A percentile compares a stretch with the other conserved stretches of the same genome.
Conservation (phyloP, 1,140 invertebrate species). For the Matsumurasca onukii region DNA sequence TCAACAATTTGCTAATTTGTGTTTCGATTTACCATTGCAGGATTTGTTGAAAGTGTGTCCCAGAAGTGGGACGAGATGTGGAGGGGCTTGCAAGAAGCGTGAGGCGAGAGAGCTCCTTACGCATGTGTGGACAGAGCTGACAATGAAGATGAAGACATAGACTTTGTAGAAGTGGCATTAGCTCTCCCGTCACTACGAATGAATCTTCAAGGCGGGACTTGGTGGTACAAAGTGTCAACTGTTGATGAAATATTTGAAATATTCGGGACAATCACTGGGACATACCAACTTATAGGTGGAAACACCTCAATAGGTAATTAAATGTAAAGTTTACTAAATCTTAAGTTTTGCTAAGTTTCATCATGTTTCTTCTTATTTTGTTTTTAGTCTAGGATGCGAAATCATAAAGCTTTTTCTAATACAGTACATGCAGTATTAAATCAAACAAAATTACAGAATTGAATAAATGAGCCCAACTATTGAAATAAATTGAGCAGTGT, state of each 20-base stretch:
- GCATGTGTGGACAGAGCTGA: background rate
- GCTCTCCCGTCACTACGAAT: background rate
- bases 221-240: conserved; percentile 30
- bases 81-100: background rate
- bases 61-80: background rate
- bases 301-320: conserved; percentile 66
- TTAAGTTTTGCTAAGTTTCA: too few species aligned
- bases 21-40: too few species aligned
- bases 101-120: background rate
- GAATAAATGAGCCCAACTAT: too few species aligned
- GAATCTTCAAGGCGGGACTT: conserved; percentile 26
- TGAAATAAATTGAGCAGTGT: too few species aligned
- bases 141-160: conserved; percentile 4
- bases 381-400: too few species aligned
- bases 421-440: too few species aligned
- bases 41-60: conserved; percentile 7
- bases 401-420: too few species aligned
- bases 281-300: conserved; percentile 62
- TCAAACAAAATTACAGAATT: too few species aligned
- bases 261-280: conserved; percentile 35
- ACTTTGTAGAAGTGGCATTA: conserved; percentile 16
- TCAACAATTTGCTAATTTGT: too few species aligned
- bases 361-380: too few species aligned
- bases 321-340: too few species aligned
- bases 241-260: conserved; percentile 38